These are phyloP conservation scores for Cheumatopsyche charites DNA, from an alignment of 1,140 invertebrate species.

Conservation along the genomic window DNA sequence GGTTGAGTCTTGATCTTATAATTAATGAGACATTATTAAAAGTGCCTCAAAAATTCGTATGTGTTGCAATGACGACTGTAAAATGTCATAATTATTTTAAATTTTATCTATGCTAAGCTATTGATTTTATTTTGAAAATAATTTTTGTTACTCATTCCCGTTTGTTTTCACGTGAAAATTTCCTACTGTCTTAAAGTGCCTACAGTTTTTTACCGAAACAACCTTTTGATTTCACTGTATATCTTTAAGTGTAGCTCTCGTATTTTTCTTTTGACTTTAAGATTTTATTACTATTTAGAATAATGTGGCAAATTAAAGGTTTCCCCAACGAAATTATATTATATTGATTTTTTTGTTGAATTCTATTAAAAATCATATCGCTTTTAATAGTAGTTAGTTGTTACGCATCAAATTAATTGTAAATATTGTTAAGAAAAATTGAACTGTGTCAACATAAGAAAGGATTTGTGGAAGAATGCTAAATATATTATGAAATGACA, in stretches of 20 bases:
- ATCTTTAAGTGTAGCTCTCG: neutral
- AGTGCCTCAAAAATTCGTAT: constrained; percentile 32
- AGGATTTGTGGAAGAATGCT: neutral
- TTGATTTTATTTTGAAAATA: neutral
- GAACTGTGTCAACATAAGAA: constrained; percentile 5
- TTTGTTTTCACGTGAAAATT: neutral
- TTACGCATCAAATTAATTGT: constrained; percentile 18
- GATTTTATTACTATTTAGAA: constrained; percentile 21
- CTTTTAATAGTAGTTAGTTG: constrained; percentile 29
- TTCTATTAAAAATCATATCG: constrained; percentile 33
- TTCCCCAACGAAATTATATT: constrained; percentile 46
- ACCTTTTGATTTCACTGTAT: neutral
- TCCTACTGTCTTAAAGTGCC: constrained; percentile 41
- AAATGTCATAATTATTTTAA: no score
- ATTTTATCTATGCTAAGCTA: constrained; percentile 2
- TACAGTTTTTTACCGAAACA: constrained; percentile 31
- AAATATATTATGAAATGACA: neutral
- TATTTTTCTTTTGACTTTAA: neutral
- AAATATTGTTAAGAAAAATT: constrained; percentile 7
- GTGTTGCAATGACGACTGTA: neutral
- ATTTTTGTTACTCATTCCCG: neutral
- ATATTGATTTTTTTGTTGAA: constrained; percentile 22
- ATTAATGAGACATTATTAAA: constrained; percentile 34
- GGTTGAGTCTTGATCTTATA: constrained; percentile 15
- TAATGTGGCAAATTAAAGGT: constrained; percentile 37